Conservation (phyloP, 2,113 vertebrate species). For the Rhabdomys dilectus region DNA sequence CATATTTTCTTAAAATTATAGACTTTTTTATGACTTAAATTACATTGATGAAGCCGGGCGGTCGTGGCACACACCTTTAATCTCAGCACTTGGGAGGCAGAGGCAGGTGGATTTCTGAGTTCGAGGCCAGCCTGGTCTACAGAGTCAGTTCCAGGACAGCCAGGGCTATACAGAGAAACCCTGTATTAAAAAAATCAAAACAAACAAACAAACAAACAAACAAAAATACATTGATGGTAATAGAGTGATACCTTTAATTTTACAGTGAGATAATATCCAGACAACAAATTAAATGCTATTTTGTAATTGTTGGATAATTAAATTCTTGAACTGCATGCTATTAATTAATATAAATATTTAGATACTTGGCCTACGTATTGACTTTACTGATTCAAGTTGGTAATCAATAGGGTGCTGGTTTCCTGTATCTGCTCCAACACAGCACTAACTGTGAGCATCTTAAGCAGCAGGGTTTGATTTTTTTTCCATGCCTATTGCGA, state of each 20-base stretch:
- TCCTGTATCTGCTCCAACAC: background rate
- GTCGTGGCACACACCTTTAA: no score
- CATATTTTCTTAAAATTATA: background rate
- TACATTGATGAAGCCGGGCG: background rate
- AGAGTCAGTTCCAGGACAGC: no score
- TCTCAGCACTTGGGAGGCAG: no score
- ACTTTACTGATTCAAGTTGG: background rate
- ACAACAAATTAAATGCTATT: background rate
- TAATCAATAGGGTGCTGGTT: background rate
- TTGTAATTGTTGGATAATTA: constrained; percentile 20
- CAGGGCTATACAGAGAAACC: no score
- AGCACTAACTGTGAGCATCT: background rate
- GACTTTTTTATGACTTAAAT: background rate
- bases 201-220: no score
- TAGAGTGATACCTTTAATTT: background rate
- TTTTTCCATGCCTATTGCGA: background rate
- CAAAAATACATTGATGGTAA: background rate
- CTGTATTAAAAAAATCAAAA: no score
- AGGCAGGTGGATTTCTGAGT: no score
- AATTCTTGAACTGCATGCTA: background rate
- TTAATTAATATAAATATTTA: background rate
- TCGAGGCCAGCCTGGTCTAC: no score
- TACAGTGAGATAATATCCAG: background rate
- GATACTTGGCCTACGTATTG: background rate
- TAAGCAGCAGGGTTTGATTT: background rate